Percentiles rank a stretch among this genome's conserved stretches.
phyloP scores from a whole-genome alignment of 2,797 vertebrate genomes.

The Balearica regulorum region DNA sequence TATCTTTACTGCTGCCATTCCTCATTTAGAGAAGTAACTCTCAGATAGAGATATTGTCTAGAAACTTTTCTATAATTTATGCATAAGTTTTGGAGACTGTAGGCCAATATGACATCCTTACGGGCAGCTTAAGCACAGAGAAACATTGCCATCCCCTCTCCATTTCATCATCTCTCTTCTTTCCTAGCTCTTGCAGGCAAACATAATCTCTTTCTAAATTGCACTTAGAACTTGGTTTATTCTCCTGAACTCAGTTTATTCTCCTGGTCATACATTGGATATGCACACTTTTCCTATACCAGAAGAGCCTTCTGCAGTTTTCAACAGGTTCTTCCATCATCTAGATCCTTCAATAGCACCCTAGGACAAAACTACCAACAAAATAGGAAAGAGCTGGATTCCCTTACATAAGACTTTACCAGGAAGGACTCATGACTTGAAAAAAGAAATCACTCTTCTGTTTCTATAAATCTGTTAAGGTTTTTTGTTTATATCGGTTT shows the following conservation, averaged over 20 bases:
- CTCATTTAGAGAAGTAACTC: not conserved
- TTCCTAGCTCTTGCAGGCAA: not conserved
- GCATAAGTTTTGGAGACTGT: not conserved
- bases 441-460: not conserved
- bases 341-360: not conserved
- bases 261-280: not conserved
- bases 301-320: not conserved
- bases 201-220: not conserved
- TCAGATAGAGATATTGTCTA: not conserved
- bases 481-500: not conserved
- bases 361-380: not conserved
- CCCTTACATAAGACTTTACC: not conserved
- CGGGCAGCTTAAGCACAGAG: not conserved
- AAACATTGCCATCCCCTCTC: not conserved
- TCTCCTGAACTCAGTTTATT: not conserved
- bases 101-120: not conserved
- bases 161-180: not conserved
- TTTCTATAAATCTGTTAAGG: not conserved
- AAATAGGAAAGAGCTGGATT: not conserved
- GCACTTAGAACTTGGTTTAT: not conserved
- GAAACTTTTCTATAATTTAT: not conserved
- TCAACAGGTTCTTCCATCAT: not conserved
- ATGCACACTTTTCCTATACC: fast-evolving
- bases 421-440: not conserved
- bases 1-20: not conserved